Evolutionary conservation across 2,888 invertebrate species (phyloP).

Genomic region (Danaus chrysippus): DNA sequence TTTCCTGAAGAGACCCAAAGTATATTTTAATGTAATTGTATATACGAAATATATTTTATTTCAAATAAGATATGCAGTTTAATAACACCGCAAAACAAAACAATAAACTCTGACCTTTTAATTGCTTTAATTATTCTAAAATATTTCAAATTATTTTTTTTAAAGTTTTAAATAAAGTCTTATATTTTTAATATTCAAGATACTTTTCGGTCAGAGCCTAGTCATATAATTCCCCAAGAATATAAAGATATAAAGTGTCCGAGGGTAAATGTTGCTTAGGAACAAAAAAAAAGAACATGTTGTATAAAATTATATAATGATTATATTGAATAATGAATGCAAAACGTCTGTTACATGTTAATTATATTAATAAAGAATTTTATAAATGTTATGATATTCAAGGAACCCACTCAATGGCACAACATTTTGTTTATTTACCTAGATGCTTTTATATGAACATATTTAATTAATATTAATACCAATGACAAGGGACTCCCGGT

Average conservation of each 20-base stretch:
- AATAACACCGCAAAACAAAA: too few species aligned
- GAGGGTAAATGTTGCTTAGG: background rate
- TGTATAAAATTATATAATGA: constrained; percentile 66
- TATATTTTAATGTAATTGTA: too few species aligned
- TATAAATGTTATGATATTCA: constrained; percentile 33
- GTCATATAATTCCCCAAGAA: background rate
- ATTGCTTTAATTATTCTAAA: too few species aligned
- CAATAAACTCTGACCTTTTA: too few species aligned
- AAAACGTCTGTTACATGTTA: constrained; percentile 53
- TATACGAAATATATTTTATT: too few species aligned
- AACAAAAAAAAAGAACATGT: constrained; percentile 33
- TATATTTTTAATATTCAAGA: too few species aligned
- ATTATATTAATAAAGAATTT: constrained; percentile 45
- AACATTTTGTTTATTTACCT: constrained; percentile 32
- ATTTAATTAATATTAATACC: constrained; percentile 11
- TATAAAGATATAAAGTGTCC: constrained; percentile 5
- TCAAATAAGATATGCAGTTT: too few species aligned
- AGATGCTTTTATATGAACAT: constrained; percentile 24
- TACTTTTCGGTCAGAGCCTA: too few species aligned
- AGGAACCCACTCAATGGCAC: constrained; percentile 70
- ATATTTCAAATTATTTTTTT: too few species aligned
- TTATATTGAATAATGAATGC: constrained; percentile 55
- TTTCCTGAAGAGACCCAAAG: too few species aligned
- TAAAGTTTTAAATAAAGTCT: too few species aligned
- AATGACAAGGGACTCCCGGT: constrained; percentile 18